Evolutionary conservation across 1,140 invertebrate genomes (phyloP), one percentile per base, ranked within the genome.

Genomic region (Portunus trituberculatus): DNA sequence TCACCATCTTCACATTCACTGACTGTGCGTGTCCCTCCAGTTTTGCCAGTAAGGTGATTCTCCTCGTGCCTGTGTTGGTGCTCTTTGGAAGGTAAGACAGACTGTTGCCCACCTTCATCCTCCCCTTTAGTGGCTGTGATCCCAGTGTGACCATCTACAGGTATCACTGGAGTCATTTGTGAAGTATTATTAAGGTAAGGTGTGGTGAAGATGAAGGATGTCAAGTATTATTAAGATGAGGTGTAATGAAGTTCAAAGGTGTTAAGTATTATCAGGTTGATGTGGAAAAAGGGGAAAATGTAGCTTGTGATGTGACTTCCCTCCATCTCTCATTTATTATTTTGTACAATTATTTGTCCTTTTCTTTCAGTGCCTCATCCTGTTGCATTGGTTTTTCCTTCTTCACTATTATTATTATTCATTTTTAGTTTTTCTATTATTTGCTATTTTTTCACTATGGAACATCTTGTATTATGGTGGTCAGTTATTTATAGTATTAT

Each of bases 271-370:
- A 12, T 59, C 8, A 59, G 52, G 52, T 2, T 59, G 12, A 59
- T 20, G 10, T 14, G 52, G 10, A 59, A 20, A 14, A 20, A 59
- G 16, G 52, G 8, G 52, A 59, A 14, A 20, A 59, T 20, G 52
- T 59, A 10, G 12, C 52, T 59, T 59, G 52, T 59, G 52, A 20
- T 14, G 52, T 59, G 52, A 20, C 52, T 59, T 59, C 12, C 10
- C 52, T 59, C 52, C 52, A 0, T 59, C 2, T 20, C 16, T 59
- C 52, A 12, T 2, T 59, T 20, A 97, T 99, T 99, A 39, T 39
- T 39, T 39, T 39, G 39, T 39, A 39, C 39, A 2, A 6, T 39
- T 39, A 2, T 39, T 39, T 39, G n/a, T 39, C 39, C 1, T 39
- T 39, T 39, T 39, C 39, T 39, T 39, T 39, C 6, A 2, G 6